Percentiles rank a stretch among this genome's conserved stretches.
Conservation (phyloP, 92 coral and sea anemone genomes). For the Porites divaricata region DNA sequence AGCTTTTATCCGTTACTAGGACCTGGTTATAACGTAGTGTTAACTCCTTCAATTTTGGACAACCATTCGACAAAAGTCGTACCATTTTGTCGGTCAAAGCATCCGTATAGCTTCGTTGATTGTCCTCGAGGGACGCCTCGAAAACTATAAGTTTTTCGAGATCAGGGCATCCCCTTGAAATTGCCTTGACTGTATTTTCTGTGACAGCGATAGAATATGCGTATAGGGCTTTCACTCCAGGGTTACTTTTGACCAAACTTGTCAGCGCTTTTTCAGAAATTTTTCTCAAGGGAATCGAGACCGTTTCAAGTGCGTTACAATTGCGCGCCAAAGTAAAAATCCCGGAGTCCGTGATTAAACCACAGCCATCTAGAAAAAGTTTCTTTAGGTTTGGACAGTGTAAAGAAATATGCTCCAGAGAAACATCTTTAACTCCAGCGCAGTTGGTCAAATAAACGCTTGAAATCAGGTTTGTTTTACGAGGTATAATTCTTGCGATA, state of each 20-base stretch:
- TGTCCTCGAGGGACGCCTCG: slow-evolving; percentile 85
- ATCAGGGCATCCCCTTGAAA: slow-evolving; percentile 69
- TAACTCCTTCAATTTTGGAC: slow-evolving; percentile 73
- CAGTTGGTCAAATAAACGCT: slow-evolving; percentile 89
- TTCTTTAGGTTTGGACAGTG: slow-evolving; percentile 87
- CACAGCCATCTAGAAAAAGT: slow-evolving; percentile 78
- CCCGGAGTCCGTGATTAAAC: slow-evolving; percentile 82
- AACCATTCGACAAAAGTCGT: slow-evolving; percentile 79
- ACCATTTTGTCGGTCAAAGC: slow-evolving; percentile 87
- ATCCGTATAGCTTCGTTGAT: slow-evolving; percentile 76
- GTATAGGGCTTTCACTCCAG: slow-evolving; percentile 66
- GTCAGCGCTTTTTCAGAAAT: slow-evolving; percentile 85
- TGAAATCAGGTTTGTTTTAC: slow-evolving; percentile 76
- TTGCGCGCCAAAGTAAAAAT: slow-evolving; percentile 78
- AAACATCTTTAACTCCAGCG: slow-evolving; percentile 65
- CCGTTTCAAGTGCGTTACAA: slow-evolving; percentile 72
- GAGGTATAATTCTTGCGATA: slow-evolving; percentile 73
- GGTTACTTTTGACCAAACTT: slow-evolving; percentile 81
- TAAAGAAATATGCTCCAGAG: slow-evolving; percentile 67
- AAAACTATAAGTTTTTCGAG: slow-evolving; percentile 85
- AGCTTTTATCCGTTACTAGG: slow-evolving; percentile 77
- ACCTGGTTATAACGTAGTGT: slow-evolving; percentile 91
- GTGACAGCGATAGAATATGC: slow-evolving; percentile 95
- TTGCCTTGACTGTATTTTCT: slow-evolving; percentile 66
- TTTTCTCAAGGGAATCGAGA: slow-evolving; percentile 83